Percentiles rank a stretch among this genome's conserved stretches.
These are phyloP conservation scores for Cairina moschata DNA, from an alignment of 2,113 vertebrate genomes.

Conservation along the genomic window DNA sequence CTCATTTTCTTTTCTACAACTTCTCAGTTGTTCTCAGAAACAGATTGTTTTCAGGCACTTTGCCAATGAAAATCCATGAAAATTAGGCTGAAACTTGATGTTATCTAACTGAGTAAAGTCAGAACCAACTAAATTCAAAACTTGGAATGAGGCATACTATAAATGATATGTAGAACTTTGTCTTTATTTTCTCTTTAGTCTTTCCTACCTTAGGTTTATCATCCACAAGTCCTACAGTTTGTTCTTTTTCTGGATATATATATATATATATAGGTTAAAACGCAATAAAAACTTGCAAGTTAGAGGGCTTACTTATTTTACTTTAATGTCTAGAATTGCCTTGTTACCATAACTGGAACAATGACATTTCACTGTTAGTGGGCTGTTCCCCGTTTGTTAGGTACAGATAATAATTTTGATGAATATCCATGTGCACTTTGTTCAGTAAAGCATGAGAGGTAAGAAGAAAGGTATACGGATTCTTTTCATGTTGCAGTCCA, in stretches of 20 bases:
- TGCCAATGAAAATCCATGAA: neutral
- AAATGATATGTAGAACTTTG: neutral
- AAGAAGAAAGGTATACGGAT: neutral
- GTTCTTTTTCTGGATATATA: neutral
- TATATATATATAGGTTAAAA: neutral
- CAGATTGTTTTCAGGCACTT: neutral
- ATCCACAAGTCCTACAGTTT: neutral
- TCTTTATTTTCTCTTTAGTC: neutral
- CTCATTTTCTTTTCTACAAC: neutral
- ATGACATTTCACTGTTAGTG: neutral
- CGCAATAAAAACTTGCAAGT: neutral
- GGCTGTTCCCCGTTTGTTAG: neutral
- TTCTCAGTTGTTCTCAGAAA: neutral
- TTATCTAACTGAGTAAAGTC: neutral
- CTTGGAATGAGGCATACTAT: neutral
- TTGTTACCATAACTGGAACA: neutral
- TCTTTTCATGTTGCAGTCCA: neutral
- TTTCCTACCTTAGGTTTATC: neutral
- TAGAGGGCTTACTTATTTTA: constrained; percentile 4
- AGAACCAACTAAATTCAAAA: neutral
- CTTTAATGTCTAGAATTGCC: neutral
- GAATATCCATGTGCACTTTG: neutral
- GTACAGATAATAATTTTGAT: neutral
- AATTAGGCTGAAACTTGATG: neutral
- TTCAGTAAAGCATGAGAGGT: neutral